Percentiles rank a stretch among this genome's conserved stretches.
Evolutionary conservation across 2,797 vertebrate genomes (phyloP).

Genomic region (Vultur gryphus): DNA sequence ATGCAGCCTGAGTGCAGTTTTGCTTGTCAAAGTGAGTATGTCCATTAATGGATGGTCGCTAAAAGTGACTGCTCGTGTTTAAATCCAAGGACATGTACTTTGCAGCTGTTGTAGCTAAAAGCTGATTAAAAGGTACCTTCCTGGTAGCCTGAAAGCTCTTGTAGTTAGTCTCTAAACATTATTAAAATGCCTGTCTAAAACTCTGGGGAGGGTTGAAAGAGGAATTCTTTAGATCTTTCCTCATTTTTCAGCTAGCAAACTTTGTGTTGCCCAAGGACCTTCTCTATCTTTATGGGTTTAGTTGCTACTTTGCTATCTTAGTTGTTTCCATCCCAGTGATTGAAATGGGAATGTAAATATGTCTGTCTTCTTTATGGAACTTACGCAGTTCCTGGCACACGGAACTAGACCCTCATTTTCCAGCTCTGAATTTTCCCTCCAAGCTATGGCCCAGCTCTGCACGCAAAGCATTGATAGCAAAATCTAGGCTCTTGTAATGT

Average conservation of each 20-base stretch:
- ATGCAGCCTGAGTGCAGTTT: neutral
- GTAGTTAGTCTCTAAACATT: neutral
- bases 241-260: neutral
- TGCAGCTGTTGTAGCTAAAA: neutral
- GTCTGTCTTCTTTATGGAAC: neutral
- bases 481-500: neutral
- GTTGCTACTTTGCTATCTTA: neutral
- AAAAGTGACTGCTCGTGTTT: neutral
- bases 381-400: neutral
- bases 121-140: neutral
- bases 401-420: neutral
- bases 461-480: neutral
- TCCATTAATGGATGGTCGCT: neutral
- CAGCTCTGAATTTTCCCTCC: neutral
- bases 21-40: neutral
- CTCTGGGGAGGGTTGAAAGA: neutral
- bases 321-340: neutral
- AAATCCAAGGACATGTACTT: neutral
- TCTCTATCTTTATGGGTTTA: neutral
- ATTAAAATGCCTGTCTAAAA: neutral
- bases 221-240: neutral
- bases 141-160: neutral
- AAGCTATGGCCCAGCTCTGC: neutral
- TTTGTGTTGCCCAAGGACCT: neutral
- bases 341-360: neutral